phyloP scores from a whole-genome alignment of 2,888 invertebrate genomes.

The Troglohyphantes excavatus region DNA sequence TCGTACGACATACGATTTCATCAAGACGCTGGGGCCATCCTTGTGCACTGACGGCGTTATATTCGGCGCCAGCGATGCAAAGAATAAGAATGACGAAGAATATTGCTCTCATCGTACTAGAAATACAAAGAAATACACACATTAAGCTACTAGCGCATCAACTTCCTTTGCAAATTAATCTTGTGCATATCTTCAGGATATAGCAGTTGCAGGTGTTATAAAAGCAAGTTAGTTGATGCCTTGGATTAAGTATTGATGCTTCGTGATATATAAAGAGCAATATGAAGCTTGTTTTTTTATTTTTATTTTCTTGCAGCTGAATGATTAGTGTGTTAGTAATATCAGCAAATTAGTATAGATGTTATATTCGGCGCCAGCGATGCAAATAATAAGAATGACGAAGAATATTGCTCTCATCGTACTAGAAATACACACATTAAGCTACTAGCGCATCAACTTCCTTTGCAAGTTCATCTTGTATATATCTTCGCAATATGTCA shows the following conservation, averaged over 20 bases:
- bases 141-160: not conserved
- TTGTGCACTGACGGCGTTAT: slow-evolving; percentile 11
- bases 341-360: too few species aligned
- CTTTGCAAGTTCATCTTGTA: too few species aligned
- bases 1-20: not conserved
- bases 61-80: slow-evolving; percentile 13
- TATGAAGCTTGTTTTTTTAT: too few species aligned
- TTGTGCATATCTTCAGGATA: not conserved
- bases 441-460: too few species aligned
- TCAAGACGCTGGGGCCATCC: slow-evolving; percentile 24
- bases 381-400: slow-evolving; percentile 16
- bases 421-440: slow-evolving; percentile 12
- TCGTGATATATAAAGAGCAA: too few species aligned
- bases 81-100: slow-evolving; percentile 15
- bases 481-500: not conserved
- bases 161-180: not conserved
- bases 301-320: too few species aligned
- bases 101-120: slow-evolving; percentile 49
- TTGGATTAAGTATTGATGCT: not conserved
- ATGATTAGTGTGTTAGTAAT: too few species aligned
- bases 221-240: not conserved
- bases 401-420: slow-evolving; percentile 36
- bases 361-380: not conserved
- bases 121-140: slow-evolving; percentile 6
- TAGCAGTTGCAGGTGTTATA: not conserved